Evolutionary conservation across 2,888 invertebrate genomes (phyloP).

Genomic region (Plusia festucae): DNA sequence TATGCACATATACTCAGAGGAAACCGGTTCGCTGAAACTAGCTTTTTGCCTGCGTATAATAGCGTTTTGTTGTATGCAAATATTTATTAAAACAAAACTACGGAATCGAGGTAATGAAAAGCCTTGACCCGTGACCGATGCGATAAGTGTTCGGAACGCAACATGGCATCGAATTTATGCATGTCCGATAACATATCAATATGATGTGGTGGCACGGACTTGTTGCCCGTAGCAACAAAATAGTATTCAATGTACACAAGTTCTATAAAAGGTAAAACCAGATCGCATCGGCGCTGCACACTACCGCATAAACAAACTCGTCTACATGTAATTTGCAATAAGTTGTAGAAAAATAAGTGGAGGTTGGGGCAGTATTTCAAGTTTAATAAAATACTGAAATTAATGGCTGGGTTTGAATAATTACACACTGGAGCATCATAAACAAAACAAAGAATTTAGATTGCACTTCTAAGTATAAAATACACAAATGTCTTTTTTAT

Average conservation of each 20-base stretch:
- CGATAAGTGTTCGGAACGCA: slow-evolving; percentile 24
- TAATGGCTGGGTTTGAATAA: background rate
- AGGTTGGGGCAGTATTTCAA: background rate
- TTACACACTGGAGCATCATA: background rate
- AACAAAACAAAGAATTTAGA: background rate
- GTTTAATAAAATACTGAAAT: background rate
- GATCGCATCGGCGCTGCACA: background rate
- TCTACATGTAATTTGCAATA: background rate
- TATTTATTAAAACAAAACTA: slow-evolving; percentile 30
- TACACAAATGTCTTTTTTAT: too few species aligned
- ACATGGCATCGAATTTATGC: slow-evolving; percentile 14
- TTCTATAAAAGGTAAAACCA: slow-evolving; percentile 6
- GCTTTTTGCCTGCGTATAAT: slow-evolving; percentile 8
- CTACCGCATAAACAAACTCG: background rate
- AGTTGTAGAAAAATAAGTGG: background rate
- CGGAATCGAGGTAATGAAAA: slow-evolving; percentile 27
- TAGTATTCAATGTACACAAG: background rate
- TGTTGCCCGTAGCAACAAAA: slow-evolving; percentile 1
- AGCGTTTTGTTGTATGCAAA: slow-evolving; percentile 13
- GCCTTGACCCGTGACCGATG: slow-evolving; percentile 49
- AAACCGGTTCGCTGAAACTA: slow-evolving; percentile 42
- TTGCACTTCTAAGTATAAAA: background rate
- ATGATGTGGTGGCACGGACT: background rate
- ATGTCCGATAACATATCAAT: slow-evolving; percentile 13
- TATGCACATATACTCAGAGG: slow-evolving; percentile 33